These are phyloP conservation scores for Nothura maculosa DNA, from an alignment of 2,797 vertebrate genomes.

Conservation along the genomic window DNA sequence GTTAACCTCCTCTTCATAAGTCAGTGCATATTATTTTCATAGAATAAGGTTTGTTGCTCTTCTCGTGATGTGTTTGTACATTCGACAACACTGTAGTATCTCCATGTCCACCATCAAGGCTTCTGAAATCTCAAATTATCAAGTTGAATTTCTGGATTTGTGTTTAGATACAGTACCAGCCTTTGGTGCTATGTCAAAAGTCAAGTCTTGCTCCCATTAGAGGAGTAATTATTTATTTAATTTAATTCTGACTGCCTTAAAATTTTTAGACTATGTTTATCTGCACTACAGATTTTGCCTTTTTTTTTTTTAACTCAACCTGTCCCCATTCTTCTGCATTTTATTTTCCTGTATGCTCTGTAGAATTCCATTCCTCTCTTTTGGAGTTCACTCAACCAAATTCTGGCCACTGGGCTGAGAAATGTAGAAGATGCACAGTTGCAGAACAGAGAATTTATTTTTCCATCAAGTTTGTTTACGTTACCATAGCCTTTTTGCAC, in stretches of 20 bases:
- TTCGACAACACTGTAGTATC: not conserved
- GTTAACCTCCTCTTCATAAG: slow-evolving; percentile 22
- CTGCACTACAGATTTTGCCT: not conserved
- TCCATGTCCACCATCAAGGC: not conserved
- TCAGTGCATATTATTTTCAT: slow-evolving; percentile 3
- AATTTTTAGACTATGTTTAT: not conserved
- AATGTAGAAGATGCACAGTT: not conserved
- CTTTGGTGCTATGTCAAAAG: not conserved
- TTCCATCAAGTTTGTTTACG: not conserved
- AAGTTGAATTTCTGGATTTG: not conserved
- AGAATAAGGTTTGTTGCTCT: not conserved
- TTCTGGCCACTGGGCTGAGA: slow-evolving; percentile 2
- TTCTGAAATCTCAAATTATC: not conserved
- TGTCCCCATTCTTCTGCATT: not conserved
- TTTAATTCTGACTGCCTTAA: not conserved
- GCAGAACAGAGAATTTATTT: not conserved
- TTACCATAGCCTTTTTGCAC: not conserved
- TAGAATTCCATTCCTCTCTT: not conserved
- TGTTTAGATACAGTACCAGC: not conserved
- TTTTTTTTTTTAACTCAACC: not conserved
- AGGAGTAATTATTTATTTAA: not conserved
- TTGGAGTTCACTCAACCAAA: not conserved
- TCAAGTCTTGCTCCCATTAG: not conserved
- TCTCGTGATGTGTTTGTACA: not conserved
- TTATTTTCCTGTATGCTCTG: not conserved